These are phyloP conservation scores for Mizuhopecten yessoensis DNA, from an alignment of 1,140 invertebrate species.

Conservation along the genomic window DNA sequence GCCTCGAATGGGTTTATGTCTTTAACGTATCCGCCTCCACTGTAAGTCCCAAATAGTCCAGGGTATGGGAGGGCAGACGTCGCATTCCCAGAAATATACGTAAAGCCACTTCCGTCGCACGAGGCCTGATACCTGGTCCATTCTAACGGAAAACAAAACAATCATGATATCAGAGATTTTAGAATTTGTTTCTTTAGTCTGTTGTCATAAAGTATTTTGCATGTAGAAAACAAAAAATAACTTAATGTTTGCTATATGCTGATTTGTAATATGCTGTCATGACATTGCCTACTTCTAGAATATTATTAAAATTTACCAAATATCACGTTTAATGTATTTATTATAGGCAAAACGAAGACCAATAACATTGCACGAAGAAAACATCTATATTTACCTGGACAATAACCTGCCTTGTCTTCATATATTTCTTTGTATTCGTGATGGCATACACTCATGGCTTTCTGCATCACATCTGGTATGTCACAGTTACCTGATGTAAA, in stretches of 20 bases:
- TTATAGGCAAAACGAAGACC: too few relatives aligned
- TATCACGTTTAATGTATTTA: too few relatives aligned
- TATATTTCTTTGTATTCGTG: neutral
- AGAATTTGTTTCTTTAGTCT: too few relatives aligned
- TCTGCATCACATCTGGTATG: neutral
- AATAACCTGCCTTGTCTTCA: neutral
- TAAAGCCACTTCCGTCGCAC: constrained; percentile 40
- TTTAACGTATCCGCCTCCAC: constrained; percentile 49
- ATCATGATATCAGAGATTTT: too few relatives aligned
- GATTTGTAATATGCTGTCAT: too few relatives aligned
- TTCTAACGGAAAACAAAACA: neutral
- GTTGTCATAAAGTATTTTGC: too few relatives aligned
- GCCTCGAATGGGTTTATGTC: constrained; percentile 53
- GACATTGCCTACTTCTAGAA: too few relatives aligned
- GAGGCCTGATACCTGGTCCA: neutral
- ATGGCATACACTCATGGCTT: neutral
- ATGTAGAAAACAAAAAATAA: too few relatives aligned
- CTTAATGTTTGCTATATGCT: too few relatives aligned
- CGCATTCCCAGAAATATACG: constrained; percentile 7
- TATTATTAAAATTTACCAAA: too few relatives aligned
- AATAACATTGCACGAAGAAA: too few relatives aligned
- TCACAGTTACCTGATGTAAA: neutral
- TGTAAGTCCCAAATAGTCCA: constrained; percentile 44
- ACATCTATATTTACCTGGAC: neutral
- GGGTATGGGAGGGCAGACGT: constrained; percentile 44